Evolutionary conservation across 2,113 vertebrate genomes (phyloP).

Genomic region (Caranx melampygus): DNA sequence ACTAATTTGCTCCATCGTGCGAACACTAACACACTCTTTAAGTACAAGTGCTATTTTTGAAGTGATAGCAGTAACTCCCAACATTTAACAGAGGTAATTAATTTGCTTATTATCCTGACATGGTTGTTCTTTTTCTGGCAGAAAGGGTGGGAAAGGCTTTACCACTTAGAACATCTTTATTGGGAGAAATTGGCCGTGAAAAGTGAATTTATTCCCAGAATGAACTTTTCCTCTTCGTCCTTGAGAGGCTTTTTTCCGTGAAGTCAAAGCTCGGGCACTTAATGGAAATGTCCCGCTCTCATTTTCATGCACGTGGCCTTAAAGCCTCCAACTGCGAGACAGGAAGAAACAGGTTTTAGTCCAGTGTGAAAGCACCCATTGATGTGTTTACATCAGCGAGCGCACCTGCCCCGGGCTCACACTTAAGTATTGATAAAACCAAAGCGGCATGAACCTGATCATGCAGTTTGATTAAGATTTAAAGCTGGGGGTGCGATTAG

Average conservation of each 20-base stretch:
- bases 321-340: background rate
- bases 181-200: no score
- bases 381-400: background rate
- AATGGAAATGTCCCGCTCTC: no score
- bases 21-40: background rate
- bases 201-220: background rate
- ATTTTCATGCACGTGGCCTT: background rate
- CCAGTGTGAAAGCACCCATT: background rate
- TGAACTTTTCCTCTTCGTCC: background rate
- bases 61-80: background rate
- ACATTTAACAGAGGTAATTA: background rate
- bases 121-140: background rate
- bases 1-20: background rate
- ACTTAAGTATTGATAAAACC: background rate
- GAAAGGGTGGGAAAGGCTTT: no score
- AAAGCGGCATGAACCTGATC: background rate
- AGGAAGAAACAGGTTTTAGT: background rate
- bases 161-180: background rate
- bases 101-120: background rate
- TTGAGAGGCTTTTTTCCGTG: background rate
- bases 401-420: background rate
- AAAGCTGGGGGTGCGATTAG: background rate
- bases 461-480: constrained; percentile 1
- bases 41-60: background rate
- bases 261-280: background rate